Evolutionary conservation across 2,888 invertebrate species (phyloP).

Genomic region (Epinotia brunnichana): DNA sequence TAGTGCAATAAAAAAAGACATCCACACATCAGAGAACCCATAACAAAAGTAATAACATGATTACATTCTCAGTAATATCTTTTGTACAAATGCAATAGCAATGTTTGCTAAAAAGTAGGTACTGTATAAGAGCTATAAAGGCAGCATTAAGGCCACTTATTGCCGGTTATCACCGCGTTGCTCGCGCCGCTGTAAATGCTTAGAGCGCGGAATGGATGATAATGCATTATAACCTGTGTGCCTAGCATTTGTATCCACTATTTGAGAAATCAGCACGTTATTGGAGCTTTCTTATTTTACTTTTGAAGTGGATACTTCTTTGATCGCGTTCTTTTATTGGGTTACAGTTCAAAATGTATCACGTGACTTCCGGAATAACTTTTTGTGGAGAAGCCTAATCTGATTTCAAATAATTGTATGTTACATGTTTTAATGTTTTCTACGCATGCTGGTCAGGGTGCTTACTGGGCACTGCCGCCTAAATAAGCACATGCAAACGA

Average conservation of each 20-base stretch:
- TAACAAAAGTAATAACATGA: background rate
- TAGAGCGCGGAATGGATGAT: background rate
- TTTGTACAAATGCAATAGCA: background rate
- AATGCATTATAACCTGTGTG: background rate
- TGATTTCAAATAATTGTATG: too few species aligned
- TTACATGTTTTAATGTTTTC: too few species aligned
- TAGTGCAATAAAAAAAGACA: too few species aligned
- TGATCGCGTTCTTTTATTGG: too few species aligned
- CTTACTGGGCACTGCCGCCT: too few species aligned
- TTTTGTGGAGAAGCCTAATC: too few species aligned
- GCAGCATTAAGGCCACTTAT: slow-evolving; percentile 7
- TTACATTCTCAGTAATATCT: background rate
- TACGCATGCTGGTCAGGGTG: too few species aligned
- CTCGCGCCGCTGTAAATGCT: background rate
- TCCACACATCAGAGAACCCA: background rate
- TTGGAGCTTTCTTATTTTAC: background rate
- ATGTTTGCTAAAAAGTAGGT: slow-evolving; percentile 7
- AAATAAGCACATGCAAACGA: too few species aligned
- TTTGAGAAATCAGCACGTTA: background rate
- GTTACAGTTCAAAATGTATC: too few species aligned
- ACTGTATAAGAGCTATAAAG: background rate
- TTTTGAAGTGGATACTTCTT: too few species aligned
- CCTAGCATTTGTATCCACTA: background rate
- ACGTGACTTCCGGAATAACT: too few species aligned
- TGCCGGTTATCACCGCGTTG: background rate